Percentiles rank a stretch among this genome's conserved stretches.
Conservation (phyloP, 2,113 vertebrate species). For the Myodes glareolus region DNA sequence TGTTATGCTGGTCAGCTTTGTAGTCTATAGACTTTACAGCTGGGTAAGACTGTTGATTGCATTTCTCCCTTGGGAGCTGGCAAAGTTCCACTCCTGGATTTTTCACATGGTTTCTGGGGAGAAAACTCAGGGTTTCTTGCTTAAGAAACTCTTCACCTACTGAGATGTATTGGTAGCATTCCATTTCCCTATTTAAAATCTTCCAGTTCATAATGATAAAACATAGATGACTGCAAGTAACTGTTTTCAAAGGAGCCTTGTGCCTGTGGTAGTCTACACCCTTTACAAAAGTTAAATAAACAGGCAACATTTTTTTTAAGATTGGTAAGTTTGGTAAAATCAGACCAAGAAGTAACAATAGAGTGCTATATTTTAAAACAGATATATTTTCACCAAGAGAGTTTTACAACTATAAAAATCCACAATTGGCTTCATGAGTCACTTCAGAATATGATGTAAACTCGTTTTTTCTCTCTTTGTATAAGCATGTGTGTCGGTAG, state of each 20-base stretch:
- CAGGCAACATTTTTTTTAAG: background rate
- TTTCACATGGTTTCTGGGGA: background rate
- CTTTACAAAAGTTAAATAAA: background rate
- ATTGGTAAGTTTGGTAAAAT: background rate
- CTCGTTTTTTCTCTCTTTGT: background rate
- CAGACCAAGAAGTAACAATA: background rate
- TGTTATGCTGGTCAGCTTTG: background rate
- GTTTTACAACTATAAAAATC: background rate
- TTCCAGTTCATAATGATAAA: background rate
- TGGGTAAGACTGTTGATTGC: background rate
- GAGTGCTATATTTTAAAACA: background rate
- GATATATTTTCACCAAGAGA: background rate
- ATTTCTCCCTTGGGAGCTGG: background rate
- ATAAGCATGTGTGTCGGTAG: background rate
- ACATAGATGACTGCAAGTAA: background rate
- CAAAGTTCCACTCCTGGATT: background rate
- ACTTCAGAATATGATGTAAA: background rate
- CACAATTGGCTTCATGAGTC: background rate
- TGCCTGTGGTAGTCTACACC: background rate
- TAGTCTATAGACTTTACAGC: background rate
- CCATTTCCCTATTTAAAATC: background rate
- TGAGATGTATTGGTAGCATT: background rate
- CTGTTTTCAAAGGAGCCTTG: background rate
- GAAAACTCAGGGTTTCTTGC: background rate
- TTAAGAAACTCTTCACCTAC: background rate